Conservation (phyloP, 2,888 invertebrate genomes). For the Plemyria rubiginata region DNA sequence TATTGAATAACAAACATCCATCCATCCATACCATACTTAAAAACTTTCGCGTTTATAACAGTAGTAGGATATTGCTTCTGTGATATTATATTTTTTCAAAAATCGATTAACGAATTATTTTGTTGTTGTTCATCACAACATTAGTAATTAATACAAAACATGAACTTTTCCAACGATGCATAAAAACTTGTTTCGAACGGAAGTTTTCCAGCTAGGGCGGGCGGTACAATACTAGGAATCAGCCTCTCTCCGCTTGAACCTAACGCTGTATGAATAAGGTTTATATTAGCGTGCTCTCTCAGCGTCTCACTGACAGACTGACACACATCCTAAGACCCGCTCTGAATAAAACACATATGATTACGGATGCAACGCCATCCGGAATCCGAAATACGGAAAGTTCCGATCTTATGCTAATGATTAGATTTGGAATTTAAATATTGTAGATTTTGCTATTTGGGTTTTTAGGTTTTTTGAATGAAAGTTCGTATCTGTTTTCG, state of each 20-base stretch:
- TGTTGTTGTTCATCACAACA: slow-evolving; percentile 14
- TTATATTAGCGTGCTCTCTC: slow-evolving; percentile 19
- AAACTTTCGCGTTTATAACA: too few relatives aligned
- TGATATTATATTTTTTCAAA: too few relatives aligned
- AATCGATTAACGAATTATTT: background rate
- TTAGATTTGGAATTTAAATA: slow-evolving; percentile 35
- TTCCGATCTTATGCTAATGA: slow-evolving; percentile 33
- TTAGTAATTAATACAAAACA: slow-evolving; percentile 11
- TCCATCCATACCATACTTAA: too few relatives aligned
- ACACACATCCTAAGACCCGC: slow-evolving; percentile 50
- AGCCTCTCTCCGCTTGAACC: slow-evolving; percentile 21
- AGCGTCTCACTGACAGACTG: slow-evolving; percentile 44
- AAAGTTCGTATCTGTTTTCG: background rate
- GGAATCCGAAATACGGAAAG: slow-evolving; percentile 36
- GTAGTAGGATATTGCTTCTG: too few relatives aligned
- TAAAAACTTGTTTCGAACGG: slow-evolving; percentile 38
- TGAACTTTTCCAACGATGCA: slow-evolving; percentile 29
- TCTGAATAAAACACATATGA: slow-evolving; percentile 54
- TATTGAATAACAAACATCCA: too few relatives aligned
- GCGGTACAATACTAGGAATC: slow-evolving; percentile 37
- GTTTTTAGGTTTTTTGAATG: slow-evolving; percentile 30
- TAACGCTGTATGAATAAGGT: slow-evolving; percentile 17
- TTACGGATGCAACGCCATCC: slow-evolving; percentile 38
- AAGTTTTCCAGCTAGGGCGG: slow-evolving; percentile 41
- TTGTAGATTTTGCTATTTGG: slow-evolving; percentile 23